Conservation (phyloP, 2,888 invertebrate species). For the Rhogogaster chlorosoma region DNA sequence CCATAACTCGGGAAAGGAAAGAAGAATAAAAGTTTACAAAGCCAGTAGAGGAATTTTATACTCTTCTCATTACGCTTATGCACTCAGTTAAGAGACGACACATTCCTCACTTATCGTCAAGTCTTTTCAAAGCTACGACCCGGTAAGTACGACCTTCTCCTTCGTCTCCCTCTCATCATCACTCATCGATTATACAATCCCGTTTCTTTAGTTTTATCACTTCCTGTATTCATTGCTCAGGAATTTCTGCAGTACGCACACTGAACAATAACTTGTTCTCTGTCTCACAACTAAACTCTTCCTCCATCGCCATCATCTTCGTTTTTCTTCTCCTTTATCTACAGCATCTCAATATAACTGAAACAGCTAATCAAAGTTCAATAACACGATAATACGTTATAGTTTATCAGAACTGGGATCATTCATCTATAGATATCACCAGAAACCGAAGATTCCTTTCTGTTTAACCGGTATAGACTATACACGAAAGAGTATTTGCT, state of each 20-base stretch:
- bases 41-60: not conserved
- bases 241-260: not conserved
- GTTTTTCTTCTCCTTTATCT: not conserved
- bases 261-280: not conserved
- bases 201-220: not conserved
- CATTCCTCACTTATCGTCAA: slow-evolving; percentile 2
- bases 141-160: not conserved
- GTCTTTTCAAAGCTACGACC: not conserved
- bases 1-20: not conserved
- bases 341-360: not conserved
- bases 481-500: not conserved
- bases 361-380: not conserved
- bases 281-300: not conserved
- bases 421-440: not conserved
- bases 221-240: not conserved
- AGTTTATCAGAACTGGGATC: not conserved
- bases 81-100: not conserved
- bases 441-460: not conserved
- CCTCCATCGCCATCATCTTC: not conserved
- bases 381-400: not conserved
- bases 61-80: not conserved
- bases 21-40: not conserved
- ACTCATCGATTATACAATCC: slow-evolving; percentile 15
- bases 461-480: not conserved
- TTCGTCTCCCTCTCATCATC: not conserved